Conservation (phyloP, 2,797 vertebrate species). For the Girardinus metallicus region DNA sequence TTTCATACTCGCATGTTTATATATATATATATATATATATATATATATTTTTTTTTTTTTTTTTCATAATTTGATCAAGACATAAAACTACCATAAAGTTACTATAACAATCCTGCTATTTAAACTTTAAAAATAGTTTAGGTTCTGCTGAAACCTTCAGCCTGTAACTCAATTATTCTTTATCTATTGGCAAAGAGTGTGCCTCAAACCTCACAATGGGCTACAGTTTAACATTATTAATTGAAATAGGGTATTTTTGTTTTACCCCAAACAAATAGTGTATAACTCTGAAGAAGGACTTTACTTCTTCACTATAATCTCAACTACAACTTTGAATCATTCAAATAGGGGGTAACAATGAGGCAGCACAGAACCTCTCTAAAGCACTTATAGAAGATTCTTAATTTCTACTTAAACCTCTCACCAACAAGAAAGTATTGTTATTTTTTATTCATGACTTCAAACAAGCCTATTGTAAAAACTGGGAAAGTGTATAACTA, state of each 20-base stretch:
- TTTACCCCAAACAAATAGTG: neutral
- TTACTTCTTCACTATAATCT: neutral
- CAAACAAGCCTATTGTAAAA: slow-evolving; percentile 74
- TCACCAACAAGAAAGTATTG: slow-evolving; percentile 60
- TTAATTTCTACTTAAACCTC: slow-evolving; percentile 66
- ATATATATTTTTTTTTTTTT: neutral
- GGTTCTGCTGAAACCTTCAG: neutral
- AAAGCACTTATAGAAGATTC: slow-evolving; percentile 66
- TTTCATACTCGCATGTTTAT: no score
- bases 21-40: no score
- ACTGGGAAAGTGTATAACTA: slow-evolving; percentile 66
- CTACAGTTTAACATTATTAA: neutral
- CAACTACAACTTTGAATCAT: slow-evolving; percentile 36
- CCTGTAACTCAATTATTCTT: neutral
- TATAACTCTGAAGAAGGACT: slow-evolving; percentile 1
- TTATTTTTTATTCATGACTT: slow-evolving; percentile 82
- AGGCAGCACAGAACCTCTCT: slow-evolving; percentile 29
- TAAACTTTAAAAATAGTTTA: neutral
- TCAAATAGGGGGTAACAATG: slow-evolving; percentile 29
- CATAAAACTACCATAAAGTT: neutral
- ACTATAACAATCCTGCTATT: neutral
- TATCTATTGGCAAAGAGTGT: neutral
- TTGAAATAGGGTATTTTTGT: neutral
- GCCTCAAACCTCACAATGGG: neutral
- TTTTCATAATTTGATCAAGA: neutral